phyloP scores from a whole-genome alignment of 2,888 invertebrate genomes.

The Alsophila aescularia region DNA sequence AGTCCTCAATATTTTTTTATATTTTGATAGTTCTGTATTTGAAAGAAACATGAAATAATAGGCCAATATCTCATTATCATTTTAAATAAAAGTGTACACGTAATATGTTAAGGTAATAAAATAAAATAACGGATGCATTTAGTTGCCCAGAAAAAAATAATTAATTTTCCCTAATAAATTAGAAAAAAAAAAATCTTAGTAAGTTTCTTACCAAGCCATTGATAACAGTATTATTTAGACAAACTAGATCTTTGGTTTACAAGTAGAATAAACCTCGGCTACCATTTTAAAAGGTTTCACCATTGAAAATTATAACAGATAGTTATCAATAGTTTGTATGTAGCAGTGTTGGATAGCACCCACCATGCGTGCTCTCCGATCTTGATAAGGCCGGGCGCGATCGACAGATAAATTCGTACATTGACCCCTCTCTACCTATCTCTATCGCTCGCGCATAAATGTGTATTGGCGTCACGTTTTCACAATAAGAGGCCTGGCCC shows the following conservation, averaged over 20 bases:
- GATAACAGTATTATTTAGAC: slow-evolving; percentile 84
- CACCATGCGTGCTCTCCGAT: slow-evolving; percentile 55
- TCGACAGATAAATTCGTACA: too few relatives aligned
- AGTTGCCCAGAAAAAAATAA: slow-evolving; percentile 70
- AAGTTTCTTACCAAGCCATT: slow-evolving; percentile 83
- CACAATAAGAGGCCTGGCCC: too few relatives aligned
- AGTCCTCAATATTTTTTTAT: slow-evolving; percentile 85
- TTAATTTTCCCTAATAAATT: slow-evolving; percentile 64
- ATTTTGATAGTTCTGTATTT: slow-evolving; percentile 86
- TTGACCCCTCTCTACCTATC: too few relatives aligned
- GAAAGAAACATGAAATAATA: slow-evolving; percentile 74
- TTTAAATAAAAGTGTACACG: slow-evolving; percentile 73
- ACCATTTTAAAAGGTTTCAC: slow-evolving; percentile 69
- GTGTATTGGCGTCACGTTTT: too few relatives aligned
- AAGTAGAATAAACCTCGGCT: slow-evolving; percentile 72
- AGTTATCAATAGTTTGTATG: slow-evolving; percentile 74
- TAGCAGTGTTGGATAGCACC: slow-evolving; percentile 63
- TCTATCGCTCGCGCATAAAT: too few relatives aligned
- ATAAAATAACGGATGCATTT: slow-evolving; percentile 78
- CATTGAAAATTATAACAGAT: slow-evolving; percentile 63
- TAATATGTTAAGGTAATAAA: slow-evolving; percentile 68
- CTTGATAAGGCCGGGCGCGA: too few relatives aligned
- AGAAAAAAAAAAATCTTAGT: slow-evolving; percentile 57
- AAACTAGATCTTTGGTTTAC: slow-evolving; percentile 77
- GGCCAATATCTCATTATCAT: slow-evolving; percentile 82